A percentile compares a stretch with the other conserved stretches of the same genome.
Conservation (phyloP, 2,113 vertebrate genomes). For the Myanophis thanlyinensis region DNA sequence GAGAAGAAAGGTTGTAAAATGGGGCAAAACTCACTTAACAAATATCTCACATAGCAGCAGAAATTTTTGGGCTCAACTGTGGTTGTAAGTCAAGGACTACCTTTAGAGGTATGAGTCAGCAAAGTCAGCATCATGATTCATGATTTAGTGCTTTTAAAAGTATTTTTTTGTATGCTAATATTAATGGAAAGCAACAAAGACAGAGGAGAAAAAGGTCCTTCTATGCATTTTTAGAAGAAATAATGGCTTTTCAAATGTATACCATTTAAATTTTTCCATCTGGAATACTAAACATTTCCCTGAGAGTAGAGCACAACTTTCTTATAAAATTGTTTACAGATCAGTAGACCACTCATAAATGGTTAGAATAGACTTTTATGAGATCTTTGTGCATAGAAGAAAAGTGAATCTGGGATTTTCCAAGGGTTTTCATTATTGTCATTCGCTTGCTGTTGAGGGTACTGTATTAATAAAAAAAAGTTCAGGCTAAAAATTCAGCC, state of each 20-base stretch:
- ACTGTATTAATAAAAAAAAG: constrained; percentile 4
- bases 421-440: constrained; percentile 6
- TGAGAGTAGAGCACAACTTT: background rate
- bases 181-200: background rate
- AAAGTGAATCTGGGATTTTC: constrained; percentile 7
- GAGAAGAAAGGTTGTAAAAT: no score
- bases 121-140: background rate
- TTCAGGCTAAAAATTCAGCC: constrained; percentile 23
- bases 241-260: background rate
- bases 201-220: background rate
- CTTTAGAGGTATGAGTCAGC: background rate
- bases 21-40: no score
- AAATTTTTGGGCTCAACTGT: no score
- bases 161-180: background rate
- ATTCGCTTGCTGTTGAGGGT: constrained; percentile 29
- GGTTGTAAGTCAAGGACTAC: no score
- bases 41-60: no score
- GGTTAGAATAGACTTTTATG: background rate
- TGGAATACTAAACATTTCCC: background rate
- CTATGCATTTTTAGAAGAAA: background rate
- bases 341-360: background rate
- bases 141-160: background rate
- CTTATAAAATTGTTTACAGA: background rate
- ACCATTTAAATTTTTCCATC: background rate
- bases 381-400: background rate